Evolutionary conservation across 2,113 vertebrate genomes (phyloP), one percentile per base, ranked within the genome.

Genomic region (Lagopus muta): DNA sequence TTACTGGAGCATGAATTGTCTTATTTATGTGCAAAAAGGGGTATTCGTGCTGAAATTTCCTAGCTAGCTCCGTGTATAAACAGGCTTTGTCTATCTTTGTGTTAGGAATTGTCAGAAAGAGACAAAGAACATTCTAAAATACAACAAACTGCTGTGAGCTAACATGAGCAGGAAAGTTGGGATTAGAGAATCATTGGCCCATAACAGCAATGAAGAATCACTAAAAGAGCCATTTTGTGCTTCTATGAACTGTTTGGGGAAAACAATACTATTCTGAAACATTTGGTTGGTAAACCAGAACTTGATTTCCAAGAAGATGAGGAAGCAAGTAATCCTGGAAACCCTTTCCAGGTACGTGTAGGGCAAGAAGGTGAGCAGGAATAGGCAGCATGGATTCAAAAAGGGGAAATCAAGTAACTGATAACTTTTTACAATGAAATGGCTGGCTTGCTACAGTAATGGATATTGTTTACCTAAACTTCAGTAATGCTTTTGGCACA

Each of bases 381-480:
- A 1, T n/a, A 77, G 42, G 34, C 20, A 73, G 28, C 22, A 38
- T 47, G 40, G 73, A 34, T 57, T 34, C 64, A 60, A 4, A 38
- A 60, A 76, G 16, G 7, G 8, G 4, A 3, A 52, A 8, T 6
- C 18, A 32, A 0, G 1, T 87, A 3, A 11, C 11, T 70, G 16
- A 34, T 86, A 52, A 87, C 2, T 15, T 14, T 82, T 27, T 73
- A 4, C 1, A 1, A 13, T 61, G 19, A 73, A 94, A 66, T 61
- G 25, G 2, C 5, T 77, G 40, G 10, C 19, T 52, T 74, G 27
- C 11, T 28, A 32, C 10, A 10, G 19, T 13, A 60, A 34, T 27
- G 83, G 54, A n/a, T 69, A 13, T 1, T 18, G 3, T 83, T 91
- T 89, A 16, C 13, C 9, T 75, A 27, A 28, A 65, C 54, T 76